A percentile compares a stretch with the other conserved stretches of the same genome.
These are phyloP conservation scores for Patiria pectinifera DNA, from an alignment of 53 echinoderm and acorn worm species.

Conservation along the genomic window DNA sequence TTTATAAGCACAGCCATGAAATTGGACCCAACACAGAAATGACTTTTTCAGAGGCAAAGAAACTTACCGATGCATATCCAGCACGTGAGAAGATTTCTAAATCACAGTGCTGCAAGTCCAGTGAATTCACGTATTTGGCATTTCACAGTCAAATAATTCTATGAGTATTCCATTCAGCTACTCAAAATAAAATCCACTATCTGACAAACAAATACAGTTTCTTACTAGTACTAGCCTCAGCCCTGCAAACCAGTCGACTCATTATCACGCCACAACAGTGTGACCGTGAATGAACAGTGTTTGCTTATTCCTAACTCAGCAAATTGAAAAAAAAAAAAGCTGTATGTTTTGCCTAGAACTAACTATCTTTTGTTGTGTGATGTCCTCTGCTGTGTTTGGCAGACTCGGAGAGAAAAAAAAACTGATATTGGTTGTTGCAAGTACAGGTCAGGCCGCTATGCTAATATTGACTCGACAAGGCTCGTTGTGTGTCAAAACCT, in stretches of 20 bases:
- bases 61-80: too few species aligned
- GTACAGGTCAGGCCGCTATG: background rate
- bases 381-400: background rate
- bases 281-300: background rate
- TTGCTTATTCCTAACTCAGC: conserved; percentile 12
- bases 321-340: conserved; percentile 9
- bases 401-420: background rate
- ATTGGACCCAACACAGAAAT: too few species aligned
- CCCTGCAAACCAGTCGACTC: background rate
- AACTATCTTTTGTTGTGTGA: conserved; percentile 22
- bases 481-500: conserved; percentile 8
- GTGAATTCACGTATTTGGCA: too few species aligned
- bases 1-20: too few species aligned
- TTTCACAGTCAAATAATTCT: too few species aligned
- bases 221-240: background rate
- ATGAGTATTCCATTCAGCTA: too few species aligned
- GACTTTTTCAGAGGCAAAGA: too few species aligned
- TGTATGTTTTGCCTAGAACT: background rate
- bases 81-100: too few species aligned
- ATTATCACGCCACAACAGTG: conserved; percentile 6
- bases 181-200: too few species aligned
- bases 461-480: conserved; percentile 22
- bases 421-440: conserved; percentile 14
- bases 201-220: background rate
- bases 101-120: too few species aligned